These are phyloP conservation scores for Junonia oenone DNA, from an alignment of 2,888 invertebrate genomes.

Conservation along the genomic window DNA sequence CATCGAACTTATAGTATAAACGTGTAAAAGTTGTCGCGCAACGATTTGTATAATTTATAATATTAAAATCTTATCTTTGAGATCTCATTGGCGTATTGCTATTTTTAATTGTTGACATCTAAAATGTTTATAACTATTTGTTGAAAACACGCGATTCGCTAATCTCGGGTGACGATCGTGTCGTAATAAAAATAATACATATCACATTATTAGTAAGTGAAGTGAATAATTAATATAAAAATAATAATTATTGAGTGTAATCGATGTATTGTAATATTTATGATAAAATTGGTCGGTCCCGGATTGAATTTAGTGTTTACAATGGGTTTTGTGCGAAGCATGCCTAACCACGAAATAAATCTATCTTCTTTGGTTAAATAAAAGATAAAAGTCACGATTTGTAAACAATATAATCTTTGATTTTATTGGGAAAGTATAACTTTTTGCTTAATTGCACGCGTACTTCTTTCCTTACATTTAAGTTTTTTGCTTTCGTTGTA, in stretches of 20 bases:
- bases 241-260: slow-evolving; percentile 7
- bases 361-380: neutral
- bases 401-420: no score
- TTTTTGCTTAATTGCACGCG: neutral
- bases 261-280: slow-evolving; percentile 10
- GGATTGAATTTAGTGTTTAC: neutral
- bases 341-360: neutral
- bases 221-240: slow-evolving; percentile 7
- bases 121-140: slow-evolving; percentile 5
- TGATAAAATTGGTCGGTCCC: neutral
- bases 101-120: neutral
- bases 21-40: neutral
- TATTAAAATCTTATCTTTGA: neutral
- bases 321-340: neutral
- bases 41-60: neutral
- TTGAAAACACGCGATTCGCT: neutral
- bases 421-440: neutral
- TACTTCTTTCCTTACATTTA: neutral
- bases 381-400: neutral
- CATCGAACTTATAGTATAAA: neutral
- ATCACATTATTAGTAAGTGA: slow-evolving; percentile 18
- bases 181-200: slow-evolving; percentile 19
- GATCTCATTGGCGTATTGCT: neutral
- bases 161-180: neutral
- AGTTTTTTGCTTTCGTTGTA: neutral